These are phyloP conservation scores for Euphonia xanthogaster DNA, from an alignment of 2,797 vertebrate species.

Conservation along the genomic window DNA sequence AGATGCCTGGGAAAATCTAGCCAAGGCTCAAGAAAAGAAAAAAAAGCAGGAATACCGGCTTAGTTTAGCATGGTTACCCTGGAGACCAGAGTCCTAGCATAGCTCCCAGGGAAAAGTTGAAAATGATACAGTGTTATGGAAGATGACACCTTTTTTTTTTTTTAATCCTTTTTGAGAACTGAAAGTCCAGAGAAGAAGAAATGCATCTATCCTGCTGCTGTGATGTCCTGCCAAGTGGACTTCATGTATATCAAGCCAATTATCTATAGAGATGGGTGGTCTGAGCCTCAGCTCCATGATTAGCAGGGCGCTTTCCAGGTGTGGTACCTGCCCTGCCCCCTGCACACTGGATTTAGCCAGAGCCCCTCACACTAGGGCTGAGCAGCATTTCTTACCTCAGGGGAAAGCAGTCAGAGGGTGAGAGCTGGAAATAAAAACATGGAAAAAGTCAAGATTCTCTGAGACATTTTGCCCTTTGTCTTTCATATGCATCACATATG, in stretches of 20 bases:
- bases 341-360: not conserved
- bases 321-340: not conserved
- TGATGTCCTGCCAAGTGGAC: not conserved
- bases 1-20: not conserved
- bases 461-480: not conserved
- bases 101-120: not conserved
- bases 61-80: not conserved
- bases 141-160: not conserved
- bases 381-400: not conserved
- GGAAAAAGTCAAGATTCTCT: not conserved
- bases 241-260: not conserved
- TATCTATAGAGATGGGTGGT: accelerated
- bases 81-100: not conserved
- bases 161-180: not conserved
- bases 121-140: not conserved
- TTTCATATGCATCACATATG: not conserved
- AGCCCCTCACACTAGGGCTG: not conserved
- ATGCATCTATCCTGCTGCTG: not conserved
- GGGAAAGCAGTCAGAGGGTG: not conserved
- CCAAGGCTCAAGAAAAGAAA: not conserved
- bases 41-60: not conserved
- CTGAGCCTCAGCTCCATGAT: not conserved
- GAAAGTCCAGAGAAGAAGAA: not conserved
- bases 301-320: accelerated
- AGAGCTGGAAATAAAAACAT: not conserved